phyloP scores from a whole-genome alignment of 2,797 vertebrate species.

The Staurois parvus region DNA sequence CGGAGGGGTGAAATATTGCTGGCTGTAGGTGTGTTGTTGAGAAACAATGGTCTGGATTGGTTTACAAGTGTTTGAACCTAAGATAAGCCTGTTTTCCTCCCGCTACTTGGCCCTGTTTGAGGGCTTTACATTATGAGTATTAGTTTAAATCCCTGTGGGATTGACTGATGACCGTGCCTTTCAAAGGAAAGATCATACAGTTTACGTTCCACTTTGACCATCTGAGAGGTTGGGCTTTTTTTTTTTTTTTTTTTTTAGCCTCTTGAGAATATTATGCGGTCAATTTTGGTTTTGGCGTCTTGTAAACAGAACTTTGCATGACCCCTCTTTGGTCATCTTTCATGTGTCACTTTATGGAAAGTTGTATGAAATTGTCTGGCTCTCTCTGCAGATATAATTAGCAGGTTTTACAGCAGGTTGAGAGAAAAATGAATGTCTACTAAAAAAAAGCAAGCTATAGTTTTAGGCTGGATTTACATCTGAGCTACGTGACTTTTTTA shows the following conservation, averaged over 20 bases:
- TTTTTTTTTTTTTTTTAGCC: background rate
- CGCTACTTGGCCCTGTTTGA: background rate
- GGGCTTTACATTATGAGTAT: background rate
- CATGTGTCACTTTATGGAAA: background rate
- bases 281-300: background rate
- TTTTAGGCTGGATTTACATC: no score
- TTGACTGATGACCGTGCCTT: constrained; percentile 7
- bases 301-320: constrained; percentile 24
- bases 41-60: constrained; percentile 12
- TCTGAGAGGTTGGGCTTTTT: constrained; percentile 1
- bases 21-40: background rate
- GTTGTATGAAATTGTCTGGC: background rate
- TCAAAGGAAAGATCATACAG: background rate
- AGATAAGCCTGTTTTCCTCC: constrained; percentile 9
- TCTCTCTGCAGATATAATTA: background rate
- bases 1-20: constrained; percentile 8
- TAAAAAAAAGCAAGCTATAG: background rate
- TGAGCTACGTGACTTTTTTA: no score
- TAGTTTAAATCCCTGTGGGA: background rate
- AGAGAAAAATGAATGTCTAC: background rate
- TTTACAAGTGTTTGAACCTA: background rate
- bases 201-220: constrained; percentile 29
- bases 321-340: constrained; percentile 20
- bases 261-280: background rate
- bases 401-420: background rate